A percentile compares a stretch with the other conserved stretches of the same genome.
Conservation (phyloP, 2,888 invertebrate species). For the Hypolimnas misippus region DNA sequence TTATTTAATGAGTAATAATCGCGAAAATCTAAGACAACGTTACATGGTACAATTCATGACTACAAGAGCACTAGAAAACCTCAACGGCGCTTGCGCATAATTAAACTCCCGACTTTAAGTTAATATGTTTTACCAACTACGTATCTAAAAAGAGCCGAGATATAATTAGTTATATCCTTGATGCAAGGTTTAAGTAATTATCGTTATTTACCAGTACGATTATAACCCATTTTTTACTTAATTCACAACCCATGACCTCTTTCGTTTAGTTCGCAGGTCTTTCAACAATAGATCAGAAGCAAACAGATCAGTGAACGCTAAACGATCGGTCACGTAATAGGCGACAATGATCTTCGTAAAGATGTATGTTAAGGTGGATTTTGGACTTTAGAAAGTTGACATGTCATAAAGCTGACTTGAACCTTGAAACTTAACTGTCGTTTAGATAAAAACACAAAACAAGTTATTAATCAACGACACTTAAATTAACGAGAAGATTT, state of each 20-base stretch:
- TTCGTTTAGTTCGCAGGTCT: conserved; percentile 18
- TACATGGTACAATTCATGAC: no score
- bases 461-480: not conserved
- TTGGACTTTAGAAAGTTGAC: conserved; percentile 19
- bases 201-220: conserved; percentile 14
- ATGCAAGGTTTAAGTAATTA: conserved; percentile 13
- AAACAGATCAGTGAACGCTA: conserved; percentile 38
- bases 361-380: conserved; percentile 12
- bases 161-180: conserved; percentile 10
- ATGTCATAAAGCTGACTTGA: not conserved
- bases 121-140: no score
- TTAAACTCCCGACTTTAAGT: not conserved
- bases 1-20: no score
- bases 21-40: no score
- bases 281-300: conserved; percentile 27
- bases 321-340: conserved; percentile 41
- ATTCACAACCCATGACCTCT: conserved; percentile 25
- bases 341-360: conserved; percentile 25
- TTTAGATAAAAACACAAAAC: not conserved
- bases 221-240: conserved; percentile 18
- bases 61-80: no score
- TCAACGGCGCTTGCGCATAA: not conserved
- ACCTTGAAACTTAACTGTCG: not conserved
- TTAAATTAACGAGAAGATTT: no score
- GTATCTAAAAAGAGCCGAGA: no score